Evolutionary conservation across 2,797 vertebrate genomes (phyloP).

Genomic region (Sphenopsis melanotis): DNA sequence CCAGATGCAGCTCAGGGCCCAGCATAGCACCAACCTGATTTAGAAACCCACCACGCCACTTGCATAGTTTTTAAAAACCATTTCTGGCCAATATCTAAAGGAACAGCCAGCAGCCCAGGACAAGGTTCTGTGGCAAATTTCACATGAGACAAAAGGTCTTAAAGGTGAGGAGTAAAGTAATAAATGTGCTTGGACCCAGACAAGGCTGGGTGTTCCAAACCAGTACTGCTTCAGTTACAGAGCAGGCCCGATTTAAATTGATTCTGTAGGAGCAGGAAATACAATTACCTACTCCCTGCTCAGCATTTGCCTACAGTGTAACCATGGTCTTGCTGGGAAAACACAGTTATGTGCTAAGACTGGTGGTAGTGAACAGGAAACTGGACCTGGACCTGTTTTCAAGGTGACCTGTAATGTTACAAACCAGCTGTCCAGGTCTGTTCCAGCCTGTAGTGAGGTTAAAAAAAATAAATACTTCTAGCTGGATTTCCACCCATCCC

Average conservation of each 20-base stretch:
- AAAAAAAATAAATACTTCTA: background rate
- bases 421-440: background rate
- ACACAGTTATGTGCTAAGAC: background rate
- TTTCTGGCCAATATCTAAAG: background rate
- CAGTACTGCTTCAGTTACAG: rapidly evolving
- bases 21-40: background rate
- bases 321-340: background rate
- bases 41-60: background rate
- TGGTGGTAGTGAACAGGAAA: background rate
- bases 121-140: background rate
- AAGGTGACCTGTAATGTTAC: background rate
- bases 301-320: background rate
- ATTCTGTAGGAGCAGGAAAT: background rate
- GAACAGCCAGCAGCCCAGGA: background rate
- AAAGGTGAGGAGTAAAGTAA: background rate
- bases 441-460: background rate
- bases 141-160: background rate
- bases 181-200: background rate
- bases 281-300: background rate
- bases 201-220: background rate
- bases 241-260: background rate
- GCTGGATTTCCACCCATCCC: background rate
- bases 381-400: background rate
- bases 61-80: background rate
- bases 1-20: background rate